Evolutionary conservation across 2,888 invertebrate species (phyloP), one percentile per base, ranked within the genome.

Genomic region (Diplazon laetatorius): DNA sequence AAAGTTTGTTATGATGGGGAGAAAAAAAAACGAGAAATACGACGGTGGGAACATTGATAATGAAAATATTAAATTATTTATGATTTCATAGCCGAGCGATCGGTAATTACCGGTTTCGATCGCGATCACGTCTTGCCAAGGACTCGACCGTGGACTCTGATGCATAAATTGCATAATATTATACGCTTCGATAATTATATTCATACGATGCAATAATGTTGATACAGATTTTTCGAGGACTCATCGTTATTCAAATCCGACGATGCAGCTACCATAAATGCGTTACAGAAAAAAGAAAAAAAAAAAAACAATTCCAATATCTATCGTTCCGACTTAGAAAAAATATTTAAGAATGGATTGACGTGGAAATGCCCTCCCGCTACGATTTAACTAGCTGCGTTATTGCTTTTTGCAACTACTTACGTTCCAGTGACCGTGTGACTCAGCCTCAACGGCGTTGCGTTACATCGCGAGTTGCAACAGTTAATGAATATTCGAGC

Each of bases 371-470:
- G 76, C 65, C 70, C 76, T 76, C 66, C 76, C 70, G 65, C 57
- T 44, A 46, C 16, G 18, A 16, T 57, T 71, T 37, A 57, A 65
- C 59, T 30, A 35, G 35, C 18, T 8, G 10, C 30, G 10, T 20
- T 22, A 20, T 66, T 59, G 71, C 65, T 76, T 71, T 71, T 20
- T 20, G 18, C 12, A 25, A 66, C 60, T 76, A 71, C 66, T 46
- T 50, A 22, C 50, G 42, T 77, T 77, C 72, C 57, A 72, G 50
- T 77, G 55, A 77, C 62, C 76, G 72, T 63, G 62, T 57, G 72
- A 72, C 62, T 77, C 48, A 66, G 62, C 72, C 72, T 77, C 72
- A 72, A 72, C 62, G 55, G 68, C 52, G 18, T 62, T 76, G 37
- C 60, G 18, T 37, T n/a, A 30, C 39, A 30, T 22, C 62, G 62